Conservation (phyloP, 2,797 vertebrate species). For the Sebastolobus alascanus region DNA sequence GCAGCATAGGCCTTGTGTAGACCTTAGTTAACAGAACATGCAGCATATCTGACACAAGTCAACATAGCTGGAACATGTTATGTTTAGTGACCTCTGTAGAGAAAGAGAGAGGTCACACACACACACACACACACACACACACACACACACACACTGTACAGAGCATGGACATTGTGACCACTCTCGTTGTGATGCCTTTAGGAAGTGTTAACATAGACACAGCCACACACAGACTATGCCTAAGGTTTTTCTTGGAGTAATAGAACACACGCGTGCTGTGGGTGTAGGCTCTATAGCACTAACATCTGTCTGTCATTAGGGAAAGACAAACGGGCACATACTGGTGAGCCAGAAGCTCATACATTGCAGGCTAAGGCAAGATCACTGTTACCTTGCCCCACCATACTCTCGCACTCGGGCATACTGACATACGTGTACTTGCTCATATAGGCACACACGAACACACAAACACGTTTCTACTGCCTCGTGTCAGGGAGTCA, state of each 20-base stretch:
- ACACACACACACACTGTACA: not conserved
- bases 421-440: not conserved
- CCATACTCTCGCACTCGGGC: conserved; percentile 19
- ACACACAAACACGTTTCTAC: not conserved
- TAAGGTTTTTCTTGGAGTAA: conserved; percentile 23
- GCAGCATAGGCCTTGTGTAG: not conserved
- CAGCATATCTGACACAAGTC: conserved; percentile 5
- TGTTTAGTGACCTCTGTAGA: conserved; percentile 34
- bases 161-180: conserved; percentile 5
- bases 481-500: not conserved
- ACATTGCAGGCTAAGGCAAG: conserved; percentile 49
- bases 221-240: conserved; percentile 30
- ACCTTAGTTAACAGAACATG: not conserved
- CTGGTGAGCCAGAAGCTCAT: conserved; percentile 47
- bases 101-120: not conserved
- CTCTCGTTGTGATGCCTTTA: conserved; percentile 28
- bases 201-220: conserved; percentile 49
- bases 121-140: not conserved
- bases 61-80: conserved; percentile 11
- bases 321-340: conserved; percentile 54
- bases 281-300: conserved; percentile 59
- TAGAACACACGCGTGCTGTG: conserved; percentile 6
- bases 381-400: conserved; percentile 73
- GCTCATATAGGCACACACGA: not conserved
- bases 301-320: conserved; percentile 76